phyloP scores from a whole-genome alignment of 2,113 vertebrate species.

The Lynx canadensis region DNA sequence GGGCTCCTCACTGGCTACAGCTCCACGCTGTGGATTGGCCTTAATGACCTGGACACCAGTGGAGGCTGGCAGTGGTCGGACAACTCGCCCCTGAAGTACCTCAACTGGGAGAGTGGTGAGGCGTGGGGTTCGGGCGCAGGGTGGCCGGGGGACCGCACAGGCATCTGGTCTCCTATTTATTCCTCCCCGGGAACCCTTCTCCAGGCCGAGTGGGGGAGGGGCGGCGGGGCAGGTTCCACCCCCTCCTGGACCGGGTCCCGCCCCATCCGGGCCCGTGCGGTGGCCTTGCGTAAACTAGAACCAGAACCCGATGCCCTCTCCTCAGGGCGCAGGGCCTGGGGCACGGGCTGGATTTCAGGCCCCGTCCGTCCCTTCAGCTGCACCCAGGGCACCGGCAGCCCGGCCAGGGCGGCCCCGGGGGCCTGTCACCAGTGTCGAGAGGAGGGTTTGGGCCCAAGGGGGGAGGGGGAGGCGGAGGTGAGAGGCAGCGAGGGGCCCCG shows the following conservation, averaged over 20 bases:
- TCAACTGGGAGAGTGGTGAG: slow-evolving; percentile 98
- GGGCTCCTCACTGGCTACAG: slow-evolving; percentile 95
- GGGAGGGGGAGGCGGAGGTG: background rate
- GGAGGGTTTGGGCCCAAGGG: background rate
- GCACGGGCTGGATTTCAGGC: background rate
- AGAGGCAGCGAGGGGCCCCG: background rate
- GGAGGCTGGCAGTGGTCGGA: slow-evolving; percentile 99
- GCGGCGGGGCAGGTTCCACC: background rate
- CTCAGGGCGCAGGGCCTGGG: background rate
- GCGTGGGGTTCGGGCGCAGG: background rate
- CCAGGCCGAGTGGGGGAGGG: background rate
- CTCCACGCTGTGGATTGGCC: slow-evolving; percentile 95
- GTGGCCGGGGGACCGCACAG: background rate
- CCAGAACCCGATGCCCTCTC: background rate
- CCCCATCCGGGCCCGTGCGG: fast-evolving
- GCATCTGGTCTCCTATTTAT: background rate
- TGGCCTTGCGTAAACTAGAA: background rate
- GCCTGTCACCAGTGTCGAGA: background rate
- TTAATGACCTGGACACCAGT: slow-evolving; percentile 96
- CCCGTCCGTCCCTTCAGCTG: background rate
- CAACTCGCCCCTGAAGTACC: slow-evolving; percentile 95
- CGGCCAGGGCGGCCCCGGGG: background rate
- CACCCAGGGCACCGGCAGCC: background rate
- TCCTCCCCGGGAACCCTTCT: background rate
- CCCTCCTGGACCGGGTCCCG: fast-evolving